Base-by-base conservation (phyloP, 2,797 vertebrate species). In the Hydrophis major region DNA sequence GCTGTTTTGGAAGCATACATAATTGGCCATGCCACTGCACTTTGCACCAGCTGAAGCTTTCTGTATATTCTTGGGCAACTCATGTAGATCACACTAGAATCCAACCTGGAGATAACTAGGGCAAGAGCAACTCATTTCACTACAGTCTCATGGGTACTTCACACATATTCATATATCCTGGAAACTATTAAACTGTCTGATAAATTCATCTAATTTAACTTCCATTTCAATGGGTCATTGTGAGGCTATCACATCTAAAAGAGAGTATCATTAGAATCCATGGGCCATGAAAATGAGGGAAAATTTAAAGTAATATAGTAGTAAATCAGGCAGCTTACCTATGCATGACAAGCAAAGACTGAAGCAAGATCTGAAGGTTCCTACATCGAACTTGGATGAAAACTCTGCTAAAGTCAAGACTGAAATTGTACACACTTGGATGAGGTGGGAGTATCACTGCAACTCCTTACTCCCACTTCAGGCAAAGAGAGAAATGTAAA, bases 211-310 rank as follows among this genome's bases (percentile, higher is more conserved):
- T 83, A 57, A 88, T 90, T 12, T 93, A 7, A 89, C 74, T 96
- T 94, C 56, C 90, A 47, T 63, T 91, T 74, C 87, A 91, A 47
- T 63, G 66, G 91, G 56, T 83, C 90, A 93, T 78, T 91, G 86
- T 88, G 88, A 93, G 83, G 57, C 57, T 83, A 83, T 92, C 56
- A 92, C 63, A 88, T 25, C 57, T 90, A 59, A 57, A 91, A 88
- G 66, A 0, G 92, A 91, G 89, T 93, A 94, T 88, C 94, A 91
- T 91, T 57, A 93, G 60, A 93, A 63, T 93, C 50, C 27, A 94
- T 66, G 28, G 27, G 2, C 60, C 25, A 1, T 25, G 50, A 94
- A 95, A 37, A 94, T 91, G 32, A 88, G 28, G 89, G 50, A 37
- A 89, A 92, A 94, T 93, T 27, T 55, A 20, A 93, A 94, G 5